Percentiles rank a stretch among this genome's conserved stretches.
Evolutionary conservation across 2,113 vertebrate species (phyloP).

Genomic region (Toxotes chatareus): DNA sequence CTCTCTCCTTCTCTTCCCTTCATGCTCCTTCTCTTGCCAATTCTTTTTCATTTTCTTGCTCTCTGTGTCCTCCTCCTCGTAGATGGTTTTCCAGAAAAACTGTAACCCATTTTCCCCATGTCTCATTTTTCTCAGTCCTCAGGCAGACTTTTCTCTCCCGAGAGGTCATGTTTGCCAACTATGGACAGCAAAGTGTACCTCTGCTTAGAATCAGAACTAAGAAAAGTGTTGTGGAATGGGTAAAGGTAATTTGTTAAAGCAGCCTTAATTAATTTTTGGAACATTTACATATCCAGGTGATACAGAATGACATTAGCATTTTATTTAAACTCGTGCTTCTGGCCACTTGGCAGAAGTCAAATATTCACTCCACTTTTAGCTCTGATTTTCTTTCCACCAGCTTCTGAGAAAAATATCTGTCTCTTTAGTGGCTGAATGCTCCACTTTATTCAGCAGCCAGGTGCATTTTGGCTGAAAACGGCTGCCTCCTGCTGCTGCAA

Average conservation of each 20-base stretch:
- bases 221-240: not conserved
- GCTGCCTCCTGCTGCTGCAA: not conserved
- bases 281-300: not conserved
- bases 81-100: constrained; percentile 46
- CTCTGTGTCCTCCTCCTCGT: constrained; percentile 3
- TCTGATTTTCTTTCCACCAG: not conserved
- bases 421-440: not conserved
- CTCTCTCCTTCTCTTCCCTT: not conserved
- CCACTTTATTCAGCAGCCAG: not conserved
- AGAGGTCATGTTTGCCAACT: not conserved
- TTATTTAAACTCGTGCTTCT: not conserved
- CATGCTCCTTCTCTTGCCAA: constrained; percentile 5
- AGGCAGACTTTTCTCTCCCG: constrained; percentile 16
- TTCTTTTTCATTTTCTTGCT: constrained; percentile 39
- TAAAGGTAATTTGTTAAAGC: not conserved
- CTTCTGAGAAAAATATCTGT: not conserved
- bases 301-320: not conserved
- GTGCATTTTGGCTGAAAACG: not conserved
- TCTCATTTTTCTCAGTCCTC: constrained; percentile 33
- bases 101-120: constrained; percentile 29
- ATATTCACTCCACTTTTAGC: not conserved
- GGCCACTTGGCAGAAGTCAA: not conserved
- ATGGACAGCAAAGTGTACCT: constrained; percentile 22
- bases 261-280: not conserved
- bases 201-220: not conserved